Percentiles rank a stretch among this genome's conserved stretches.
These are phyloP conservation scores for Himalopsyche phryganea DNA, from an alignment of 1,140 invertebrate species.

Conservation along the genomic window DNA sequence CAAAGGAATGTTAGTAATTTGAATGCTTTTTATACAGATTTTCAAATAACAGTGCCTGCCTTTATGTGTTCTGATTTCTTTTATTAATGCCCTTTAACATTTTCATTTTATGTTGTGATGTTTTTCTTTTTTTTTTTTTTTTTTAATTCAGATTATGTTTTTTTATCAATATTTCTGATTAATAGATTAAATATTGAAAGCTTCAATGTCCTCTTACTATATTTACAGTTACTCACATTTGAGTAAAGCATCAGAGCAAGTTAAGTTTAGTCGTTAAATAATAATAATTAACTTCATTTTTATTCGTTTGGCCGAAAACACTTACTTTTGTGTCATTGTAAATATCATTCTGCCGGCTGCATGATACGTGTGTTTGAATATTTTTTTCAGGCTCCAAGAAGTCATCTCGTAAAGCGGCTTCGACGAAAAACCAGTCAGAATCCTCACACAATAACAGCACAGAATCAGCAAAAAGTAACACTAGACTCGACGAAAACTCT, in stretches of 20 bases:
- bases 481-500: conserved; percentile 31
- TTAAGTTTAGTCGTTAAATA: too few species aligned
- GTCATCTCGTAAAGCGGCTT: conserved; percentile 24
- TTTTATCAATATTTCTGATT: not conserved
- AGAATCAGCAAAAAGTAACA: conserved; percentile 27
- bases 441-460: conserved; percentile 41
- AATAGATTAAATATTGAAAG: too few species aligned
- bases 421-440: conserved; percentile 35
- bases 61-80: conserved; percentile 1
- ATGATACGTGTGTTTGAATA: conserved; percentile 55
- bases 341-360: conserved; percentile 45
- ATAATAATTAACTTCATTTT: not conserved
- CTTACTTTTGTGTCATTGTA: conserved; percentile 28
- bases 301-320: conserved; percentile 24
- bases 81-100: conserved; percentile 4
- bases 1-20: conserved; percentile 17
- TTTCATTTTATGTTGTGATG: not conserved
- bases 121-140: conserved; percentile 10
- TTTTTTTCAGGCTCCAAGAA: conserved; percentile 42
- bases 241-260: not conserved
- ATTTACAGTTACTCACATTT: not conserved
- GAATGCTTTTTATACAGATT: conserved; percentile 7
- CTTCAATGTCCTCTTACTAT: too few species aligned
- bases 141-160: not conserved
- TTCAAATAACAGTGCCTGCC: conserved; percentile 10